A percentile compares a stretch with the other conserved stretches of the same genome.
phyloP scores from a whole-genome alignment of 2,797 vertebrate genomes.

The Xenops minutus region DNA sequence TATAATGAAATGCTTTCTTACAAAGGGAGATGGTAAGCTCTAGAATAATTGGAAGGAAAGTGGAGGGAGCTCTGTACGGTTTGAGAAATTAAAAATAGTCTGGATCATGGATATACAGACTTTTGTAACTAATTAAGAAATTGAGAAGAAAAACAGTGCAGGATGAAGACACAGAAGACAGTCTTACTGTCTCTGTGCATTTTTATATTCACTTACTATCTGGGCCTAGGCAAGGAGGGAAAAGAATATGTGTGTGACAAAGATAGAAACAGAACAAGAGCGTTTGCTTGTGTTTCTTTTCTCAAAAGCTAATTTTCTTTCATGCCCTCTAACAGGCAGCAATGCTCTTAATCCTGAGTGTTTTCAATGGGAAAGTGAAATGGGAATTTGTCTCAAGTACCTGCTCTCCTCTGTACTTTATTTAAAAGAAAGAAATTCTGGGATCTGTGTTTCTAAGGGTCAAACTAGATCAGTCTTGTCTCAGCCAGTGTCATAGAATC shows the following conservation, averaged over 20 bases:
- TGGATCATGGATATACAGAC: not conserved
- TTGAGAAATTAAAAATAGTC: not conserved
- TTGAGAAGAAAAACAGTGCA: not conserved
- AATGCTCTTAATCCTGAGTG: not conserved
- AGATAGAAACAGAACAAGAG: not conserved
- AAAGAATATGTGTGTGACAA: not conserved
- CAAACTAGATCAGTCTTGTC: not conserved
- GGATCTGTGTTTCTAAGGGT: not conserved
- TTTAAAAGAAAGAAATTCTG: not conserved
- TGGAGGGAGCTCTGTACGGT: not conserved
- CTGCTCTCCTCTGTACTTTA: not conserved
- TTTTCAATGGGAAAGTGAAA: not conserved
- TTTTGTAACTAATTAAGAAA: not conserved
- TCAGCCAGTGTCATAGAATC: not conserved
- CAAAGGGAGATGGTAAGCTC: not conserved
- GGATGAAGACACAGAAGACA: not conserved
- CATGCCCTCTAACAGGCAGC: not conserved
- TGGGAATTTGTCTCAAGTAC: not conserved
- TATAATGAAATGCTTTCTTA: not conserved
- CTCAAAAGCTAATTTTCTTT: not conserved
- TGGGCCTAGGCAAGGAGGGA: not conserved
- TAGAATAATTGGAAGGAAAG: not conserved
- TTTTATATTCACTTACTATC: not conserved
- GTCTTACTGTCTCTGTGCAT: not conserved
- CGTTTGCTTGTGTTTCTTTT: not conserved